These are phyloP conservation scores for Ennomos fuscantarius DNA, from an alignment of 2,888 invertebrate species.

Conservation along the genomic window DNA sequence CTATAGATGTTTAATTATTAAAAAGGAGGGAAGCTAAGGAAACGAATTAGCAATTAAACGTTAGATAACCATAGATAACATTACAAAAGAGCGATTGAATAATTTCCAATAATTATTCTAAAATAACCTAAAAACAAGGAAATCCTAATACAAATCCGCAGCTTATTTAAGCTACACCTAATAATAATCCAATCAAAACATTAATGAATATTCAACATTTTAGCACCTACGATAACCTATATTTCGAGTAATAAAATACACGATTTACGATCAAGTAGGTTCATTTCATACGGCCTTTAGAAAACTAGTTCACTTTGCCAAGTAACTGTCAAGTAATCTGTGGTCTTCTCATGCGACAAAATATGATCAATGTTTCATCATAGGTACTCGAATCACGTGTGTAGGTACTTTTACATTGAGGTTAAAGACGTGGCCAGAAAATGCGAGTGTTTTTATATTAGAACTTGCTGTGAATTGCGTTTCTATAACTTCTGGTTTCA, in stretches of 20 bases:
- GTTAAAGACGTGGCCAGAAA: too few relatives aligned
- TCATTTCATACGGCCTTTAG: conserved; percentile 9
- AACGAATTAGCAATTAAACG: too few relatives aligned
- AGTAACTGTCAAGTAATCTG: too few relatives aligned
- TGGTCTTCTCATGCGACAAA: conserved; percentile 9
- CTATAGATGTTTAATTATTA: too few relatives aligned
- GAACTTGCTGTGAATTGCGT: too few relatives aligned
- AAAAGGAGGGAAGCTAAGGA: too few relatives aligned
- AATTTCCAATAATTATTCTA: not conserved
- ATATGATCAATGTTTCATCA: conserved; percentile 15
- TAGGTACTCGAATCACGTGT: not conserved
- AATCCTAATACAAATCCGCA: conserved; percentile 21
- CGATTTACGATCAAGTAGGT: conserved; percentile 18
- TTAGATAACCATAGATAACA: too few relatives aligned
- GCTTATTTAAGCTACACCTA: conserved; percentile 2
- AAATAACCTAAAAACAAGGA: conserved; percentile 10
- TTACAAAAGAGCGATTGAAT: not conserved
- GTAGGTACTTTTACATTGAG: too few relatives aligned
- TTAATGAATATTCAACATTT: conserved; percentile 11
- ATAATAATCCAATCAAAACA: conserved; percentile 1
- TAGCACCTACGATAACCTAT: conserved; percentile 25
- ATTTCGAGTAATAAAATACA: conserved; percentile 23
- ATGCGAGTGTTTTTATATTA: too few relatives aligned
- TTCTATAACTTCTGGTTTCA: too few relatives aligned
- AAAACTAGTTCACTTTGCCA: conserved; percentile 14